Conservation (phyloP, 92 coral and sea anemone species). For the Siderastrea siderea region DNA sequence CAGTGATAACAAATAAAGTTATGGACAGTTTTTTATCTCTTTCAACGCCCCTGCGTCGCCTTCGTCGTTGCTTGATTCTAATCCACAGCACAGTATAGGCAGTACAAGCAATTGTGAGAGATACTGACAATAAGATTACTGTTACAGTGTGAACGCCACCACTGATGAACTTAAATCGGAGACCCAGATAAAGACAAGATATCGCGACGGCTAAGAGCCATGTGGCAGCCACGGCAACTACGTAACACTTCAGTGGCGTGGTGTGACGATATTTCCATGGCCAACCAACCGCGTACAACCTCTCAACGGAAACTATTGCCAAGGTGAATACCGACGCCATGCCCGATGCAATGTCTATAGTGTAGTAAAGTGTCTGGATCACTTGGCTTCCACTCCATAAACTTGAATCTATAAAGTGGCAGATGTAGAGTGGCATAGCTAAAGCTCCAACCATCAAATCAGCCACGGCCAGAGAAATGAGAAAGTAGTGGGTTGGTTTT, state of each 20-base stretch:
- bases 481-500: conserved; percentile 82
- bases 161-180: conserved; percentile 64
- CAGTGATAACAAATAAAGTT: conserved; percentile 59
- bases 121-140: conserved; percentile 61
- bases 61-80: conserved; percentile 50
- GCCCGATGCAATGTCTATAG: conserved; percentile 81
- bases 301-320: conserved; percentile 81
- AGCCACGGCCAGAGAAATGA: conserved; percentile 81
- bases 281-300: conserved; percentile 83
- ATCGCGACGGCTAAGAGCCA: conserved; percentile 80
- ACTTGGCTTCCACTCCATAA: conserved; percentile 63
- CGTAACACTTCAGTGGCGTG: conserved; percentile 61
- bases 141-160: conserved; percentile 70
- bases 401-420: conserved; percentile 55
- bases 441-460: conserved; percentile 82
- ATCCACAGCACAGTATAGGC: conserved; percentile 78
- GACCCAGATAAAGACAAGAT: conserved; percentile 65
- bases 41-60: conserved; percentile 28
- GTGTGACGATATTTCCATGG: conserved; percentile 80
- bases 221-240: conserved; percentile 54
- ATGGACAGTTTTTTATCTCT: conserved; percentile 40
- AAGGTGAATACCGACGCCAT: conserved; percentile 87
- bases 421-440: conserved; percentile 81
- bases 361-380: conserved; percentile 65
- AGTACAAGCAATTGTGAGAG: conserved; percentile 68